A percentile compares a stretch with the other conserved stretches of the same genome.
Evolutionary conservation across 1,140 invertebrate species (phyloP).

Genomic region (Temnothorax nylanderi): DNA sequence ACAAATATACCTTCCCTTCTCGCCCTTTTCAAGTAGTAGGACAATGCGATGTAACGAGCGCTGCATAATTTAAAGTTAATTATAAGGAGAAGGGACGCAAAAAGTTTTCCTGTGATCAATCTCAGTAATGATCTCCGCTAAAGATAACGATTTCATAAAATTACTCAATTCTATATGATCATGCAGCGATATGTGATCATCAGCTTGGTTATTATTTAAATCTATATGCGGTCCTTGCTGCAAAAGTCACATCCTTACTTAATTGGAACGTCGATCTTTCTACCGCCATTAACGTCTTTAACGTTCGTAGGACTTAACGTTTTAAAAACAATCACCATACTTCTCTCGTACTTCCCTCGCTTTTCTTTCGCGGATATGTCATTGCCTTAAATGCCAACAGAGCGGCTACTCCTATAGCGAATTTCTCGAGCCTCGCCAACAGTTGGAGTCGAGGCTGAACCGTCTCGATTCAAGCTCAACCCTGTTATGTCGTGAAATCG

Average conservation of each 20-base stretch:
- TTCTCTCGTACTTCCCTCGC: background rate
- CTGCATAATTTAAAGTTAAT: constrained; percentile 36
- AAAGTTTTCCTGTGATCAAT: constrained; percentile 39
- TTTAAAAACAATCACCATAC: background rate
- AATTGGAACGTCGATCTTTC: background rate
- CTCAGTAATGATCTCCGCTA: background rate
- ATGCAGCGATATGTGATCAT: background rate
- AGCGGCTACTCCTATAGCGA: constrained; percentile 51
- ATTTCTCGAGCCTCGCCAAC: constrained; percentile 46
- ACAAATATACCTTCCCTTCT: background rate
- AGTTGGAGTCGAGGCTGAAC: constrained; percentile 35
- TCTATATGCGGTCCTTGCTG: background rate
- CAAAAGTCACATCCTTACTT: background rate
- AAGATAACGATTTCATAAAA: constrained; percentile 18
- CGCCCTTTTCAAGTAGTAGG: constrained; percentile 19
- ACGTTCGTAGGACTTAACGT: background rate
- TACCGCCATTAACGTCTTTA: background rate
- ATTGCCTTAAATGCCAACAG: constrained; percentile 53
- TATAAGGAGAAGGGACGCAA: constrained; percentile 1
- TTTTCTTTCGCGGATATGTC: constrained; percentile 24
- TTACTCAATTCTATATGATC: background rate
- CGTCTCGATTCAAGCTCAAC: constrained; percentile 67
- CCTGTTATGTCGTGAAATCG: constrained; percentile 70
- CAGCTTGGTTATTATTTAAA: background rate
- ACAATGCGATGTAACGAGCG: constrained; percentile 24